Conservation (phyloP, 2,113 vertebrate genomes). For the Pseudorectes ferrugineus region DNA sequence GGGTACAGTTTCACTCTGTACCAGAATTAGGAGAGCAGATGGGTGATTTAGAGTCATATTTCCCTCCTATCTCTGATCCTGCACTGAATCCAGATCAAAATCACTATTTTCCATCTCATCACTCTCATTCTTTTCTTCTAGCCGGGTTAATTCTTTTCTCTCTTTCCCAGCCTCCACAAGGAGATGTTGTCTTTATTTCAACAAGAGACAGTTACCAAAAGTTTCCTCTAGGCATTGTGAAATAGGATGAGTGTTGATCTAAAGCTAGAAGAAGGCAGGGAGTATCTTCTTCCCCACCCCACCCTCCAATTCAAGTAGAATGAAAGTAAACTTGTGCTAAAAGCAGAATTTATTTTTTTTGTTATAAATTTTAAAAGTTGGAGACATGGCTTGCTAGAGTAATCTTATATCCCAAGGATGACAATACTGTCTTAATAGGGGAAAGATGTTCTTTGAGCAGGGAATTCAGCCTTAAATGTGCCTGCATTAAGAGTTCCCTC, state of each 20-base stretch:
- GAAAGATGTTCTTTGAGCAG: not conserved
- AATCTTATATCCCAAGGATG: not conserved
- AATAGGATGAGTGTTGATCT: not conserved
- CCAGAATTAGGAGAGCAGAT: constrained; percentile 61
- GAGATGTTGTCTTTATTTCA: not conserved
- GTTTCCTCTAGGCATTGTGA: not conserved
- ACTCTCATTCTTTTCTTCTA: not conserved
- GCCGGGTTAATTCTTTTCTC: not conserved
- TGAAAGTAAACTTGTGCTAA: not conserved
- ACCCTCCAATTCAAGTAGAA: not conserved
- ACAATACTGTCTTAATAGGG: not conserved
- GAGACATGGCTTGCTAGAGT: not conserved
- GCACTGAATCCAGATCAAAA: constrained; percentile 50
- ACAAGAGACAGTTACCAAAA: not conserved
- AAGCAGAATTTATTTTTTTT: not conserved
- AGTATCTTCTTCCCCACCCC: not conserved
- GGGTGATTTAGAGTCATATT: constrained; percentile 57
- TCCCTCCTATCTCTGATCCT: constrained; percentile 45
- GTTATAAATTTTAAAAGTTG: not conserved
- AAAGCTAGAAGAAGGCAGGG: not conserved
- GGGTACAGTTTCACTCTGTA: constrained; percentile 61
- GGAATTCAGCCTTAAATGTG: not conserved
- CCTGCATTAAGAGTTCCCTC: not conserved
- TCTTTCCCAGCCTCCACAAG: not conserved
- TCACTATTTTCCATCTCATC: constrained; percentile 23